Evolutionary conservation across 2,797 vertebrate species (phyloP).

Genomic region (Chloroceryle inda): DNA sequence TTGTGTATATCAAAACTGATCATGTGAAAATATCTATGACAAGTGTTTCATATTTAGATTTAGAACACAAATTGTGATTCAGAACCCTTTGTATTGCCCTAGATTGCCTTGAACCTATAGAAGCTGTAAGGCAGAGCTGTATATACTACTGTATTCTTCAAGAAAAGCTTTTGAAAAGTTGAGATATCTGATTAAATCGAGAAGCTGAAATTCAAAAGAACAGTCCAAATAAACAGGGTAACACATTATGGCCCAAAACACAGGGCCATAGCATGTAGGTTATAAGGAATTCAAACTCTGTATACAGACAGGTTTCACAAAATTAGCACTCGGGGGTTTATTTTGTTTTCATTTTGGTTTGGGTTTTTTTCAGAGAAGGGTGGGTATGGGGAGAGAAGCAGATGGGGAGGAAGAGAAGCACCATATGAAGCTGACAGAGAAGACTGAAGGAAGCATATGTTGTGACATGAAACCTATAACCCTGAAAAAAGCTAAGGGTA

Average conservation of each 20-base stretch:
- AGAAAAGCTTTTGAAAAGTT: neutral
- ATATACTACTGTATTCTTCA: neutral
- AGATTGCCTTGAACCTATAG: neutral
- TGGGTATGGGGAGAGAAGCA: constrained; percentile 4
- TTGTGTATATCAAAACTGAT: neutral
- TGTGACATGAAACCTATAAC: constrained; percentile 54
- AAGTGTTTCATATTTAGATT: neutral
- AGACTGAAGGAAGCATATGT: constrained; percentile 66
- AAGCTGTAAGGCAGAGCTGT: neutral
- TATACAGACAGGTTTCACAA: neutral
- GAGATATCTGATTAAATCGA: neutral
- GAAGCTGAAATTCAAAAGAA: neutral
- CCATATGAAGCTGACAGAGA: constrained; percentile 66
- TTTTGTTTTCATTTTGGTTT: neutral
- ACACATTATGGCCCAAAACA: neutral
- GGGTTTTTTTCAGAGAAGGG: neutral
- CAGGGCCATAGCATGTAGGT: neutral
- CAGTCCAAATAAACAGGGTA: neutral
- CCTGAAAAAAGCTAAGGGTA: constrained; percentile 49
- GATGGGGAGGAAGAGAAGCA: constrained; percentile 49
- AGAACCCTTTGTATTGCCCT: neutral
- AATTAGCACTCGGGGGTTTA: neutral
- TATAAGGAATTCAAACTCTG: neutral
- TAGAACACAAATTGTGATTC: neutral
- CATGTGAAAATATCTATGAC: neutral